phyloP scores from a whole-genome alignment of 2,888 invertebrate genomes.

The Cantharis flavilabris region DNA sequence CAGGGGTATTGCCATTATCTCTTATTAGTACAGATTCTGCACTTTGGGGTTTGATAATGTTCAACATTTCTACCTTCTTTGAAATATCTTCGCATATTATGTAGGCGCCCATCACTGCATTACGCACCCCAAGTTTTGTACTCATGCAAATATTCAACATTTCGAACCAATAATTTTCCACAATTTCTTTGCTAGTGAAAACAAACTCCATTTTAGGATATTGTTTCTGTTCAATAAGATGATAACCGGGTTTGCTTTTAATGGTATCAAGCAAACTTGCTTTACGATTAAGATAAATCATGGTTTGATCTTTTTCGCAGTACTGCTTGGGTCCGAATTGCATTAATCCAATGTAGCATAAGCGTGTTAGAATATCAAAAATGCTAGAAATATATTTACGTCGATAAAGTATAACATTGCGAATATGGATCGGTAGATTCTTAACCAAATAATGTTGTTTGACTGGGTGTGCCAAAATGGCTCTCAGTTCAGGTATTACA shows the following conservation, averaged over 20 bases:
- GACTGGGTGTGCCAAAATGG: slow-evolving; percentile 68
- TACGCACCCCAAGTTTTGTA: slow-evolving; percentile 63
- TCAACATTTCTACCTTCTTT: slow-evolving; percentile 58
- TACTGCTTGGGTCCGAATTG: slow-evolving; percentile 68
- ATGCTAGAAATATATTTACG: slow-evolving; percentile 65
- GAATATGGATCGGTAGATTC: slow-evolving; percentile 61
- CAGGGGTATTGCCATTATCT: slow-evolving; percentile 68
- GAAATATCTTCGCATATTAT: slow-evolving; percentile 57
- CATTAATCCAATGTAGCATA: slow-evolving; percentile 70
- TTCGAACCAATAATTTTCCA: slow-evolving; percentile 71
- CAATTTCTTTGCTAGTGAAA: slow-evolving; percentile 59
- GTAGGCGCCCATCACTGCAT: slow-evolving; percentile 43
- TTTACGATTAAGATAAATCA: slow-evolving; percentile 68
- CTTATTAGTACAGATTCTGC: slow-evolving; percentile 55
- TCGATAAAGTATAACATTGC: slow-evolving; percentile 58
- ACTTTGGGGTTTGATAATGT: slow-evolving; percentile 53
- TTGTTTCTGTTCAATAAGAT: slow-evolving; percentile 61
- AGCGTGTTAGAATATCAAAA: slow-evolving; percentile 60
- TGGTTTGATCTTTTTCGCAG: slow-evolving; percentile 73
- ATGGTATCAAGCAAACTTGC: slow-evolving; percentile 69
- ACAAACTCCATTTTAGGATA: slow-evolving; percentile 62
- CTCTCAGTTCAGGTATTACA: slow-evolving; percentile 61
- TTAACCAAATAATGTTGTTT: slow-evolving; percentile 67
- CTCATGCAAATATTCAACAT: slow-evolving; percentile 70
- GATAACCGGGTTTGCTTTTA: slow-evolving; percentile 64